A percentile compares a stretch with the other conserved stretches of the same genome.
Evolutionary conservation across 2,888 invertebrate species (phyloP).

Genomic region (Pachycephus smyrnensis): DNA sequence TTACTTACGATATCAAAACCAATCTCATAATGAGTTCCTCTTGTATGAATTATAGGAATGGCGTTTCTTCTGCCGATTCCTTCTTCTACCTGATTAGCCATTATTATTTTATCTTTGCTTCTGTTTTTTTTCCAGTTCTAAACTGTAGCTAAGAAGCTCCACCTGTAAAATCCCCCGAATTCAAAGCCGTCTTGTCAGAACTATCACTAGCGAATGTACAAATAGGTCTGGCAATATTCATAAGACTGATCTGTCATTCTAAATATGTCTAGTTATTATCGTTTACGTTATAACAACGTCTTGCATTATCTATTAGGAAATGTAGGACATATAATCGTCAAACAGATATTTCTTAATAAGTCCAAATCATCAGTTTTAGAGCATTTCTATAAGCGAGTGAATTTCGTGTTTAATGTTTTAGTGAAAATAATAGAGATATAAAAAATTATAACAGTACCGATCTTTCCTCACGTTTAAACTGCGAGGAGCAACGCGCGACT

Average conservation of each 20-base stretch:
- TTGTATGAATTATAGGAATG: slow-evolving; percentile 82
- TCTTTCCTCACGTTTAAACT: slow-evolving; percentile 25
- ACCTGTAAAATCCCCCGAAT: background rate
- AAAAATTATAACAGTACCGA: background rate
- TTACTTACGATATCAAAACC: slow-evolving; percentile 86
- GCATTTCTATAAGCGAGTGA: background rate
- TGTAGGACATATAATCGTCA: background rate
- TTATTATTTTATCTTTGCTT: background rate
- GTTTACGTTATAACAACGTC: background rate
- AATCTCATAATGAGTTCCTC: slow-evolving; percentile 87
- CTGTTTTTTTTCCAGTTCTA: background rate
- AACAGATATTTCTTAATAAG: background rate
- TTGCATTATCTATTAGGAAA: background rate
- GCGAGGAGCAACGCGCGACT: slow-evolving; percentile 48
- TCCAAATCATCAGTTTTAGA: background rate
- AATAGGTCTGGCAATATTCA: background rate
- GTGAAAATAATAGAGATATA: background rate
- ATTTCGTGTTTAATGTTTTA: background rate
- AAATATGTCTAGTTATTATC: background rate
- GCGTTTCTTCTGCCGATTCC: slow-evolving; percentile 68
- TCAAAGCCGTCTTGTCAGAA: background rate
- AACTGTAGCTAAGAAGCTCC: background rate
- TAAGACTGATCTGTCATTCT: background rate
- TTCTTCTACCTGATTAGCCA: slow-evolving; percentile 3
- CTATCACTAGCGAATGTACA: background rate